These are phyloP conservation scores for Dasyprocta punctata DNA, from an alignment of 2,113 vertebrate species.

Conservation along the genomic window DNA sequence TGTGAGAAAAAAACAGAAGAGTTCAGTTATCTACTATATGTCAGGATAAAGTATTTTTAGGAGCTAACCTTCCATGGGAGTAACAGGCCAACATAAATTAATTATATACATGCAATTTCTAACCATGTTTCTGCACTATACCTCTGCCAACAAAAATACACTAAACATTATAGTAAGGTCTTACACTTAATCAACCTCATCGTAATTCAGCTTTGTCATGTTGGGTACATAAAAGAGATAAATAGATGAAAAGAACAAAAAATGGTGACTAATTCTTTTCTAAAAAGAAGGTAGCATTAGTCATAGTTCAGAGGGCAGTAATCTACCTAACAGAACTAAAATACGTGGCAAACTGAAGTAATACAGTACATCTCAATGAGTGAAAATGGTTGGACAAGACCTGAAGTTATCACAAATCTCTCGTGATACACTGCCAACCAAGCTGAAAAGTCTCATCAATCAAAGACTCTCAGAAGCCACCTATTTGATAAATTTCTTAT, in stretches of 20 bases:
- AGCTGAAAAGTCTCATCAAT: constrained; percentile 6
- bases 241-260: neutral
- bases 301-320: neutral
- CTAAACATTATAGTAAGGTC: neutral
- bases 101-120: neutral
- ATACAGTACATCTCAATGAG: neutral
- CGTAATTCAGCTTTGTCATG: neutral
- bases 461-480: neutral
- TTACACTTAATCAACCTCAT: neutral
- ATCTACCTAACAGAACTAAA: neutral
- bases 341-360: neutral
- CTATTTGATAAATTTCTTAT: neutral
- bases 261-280: constrained; percentile 22
- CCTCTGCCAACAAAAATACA: neutral
- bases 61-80: neutral
- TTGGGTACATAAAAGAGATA: neutral
- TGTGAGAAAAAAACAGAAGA: neutral
- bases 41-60: constrained; percentile 11
- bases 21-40: neutral
- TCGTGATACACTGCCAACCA: neutral
- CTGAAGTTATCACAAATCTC: neutral
- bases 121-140: neutral
- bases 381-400: neutral
- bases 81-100: neutral
- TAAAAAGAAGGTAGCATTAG: neutral